These are phyloP conservation scores for Limanda limanda DNA, from an alignment of 2,113 vertebrate species.

Conservation along the genomic window DNA sequence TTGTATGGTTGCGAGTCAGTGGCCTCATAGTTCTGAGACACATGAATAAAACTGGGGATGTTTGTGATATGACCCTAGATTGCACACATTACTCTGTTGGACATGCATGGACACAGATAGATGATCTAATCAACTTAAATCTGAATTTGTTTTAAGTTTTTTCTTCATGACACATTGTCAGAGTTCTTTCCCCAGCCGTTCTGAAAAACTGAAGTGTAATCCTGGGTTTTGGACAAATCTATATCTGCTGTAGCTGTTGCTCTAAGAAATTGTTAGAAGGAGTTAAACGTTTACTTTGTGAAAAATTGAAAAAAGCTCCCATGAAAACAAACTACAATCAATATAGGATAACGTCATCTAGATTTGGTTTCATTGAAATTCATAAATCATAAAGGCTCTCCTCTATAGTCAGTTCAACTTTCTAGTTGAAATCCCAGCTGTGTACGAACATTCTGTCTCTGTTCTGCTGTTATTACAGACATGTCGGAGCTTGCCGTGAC, in stretches of 20 bases:
- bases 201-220: background rate
- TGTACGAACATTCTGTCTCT: background rate
- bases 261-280: background rate
- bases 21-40: constrained; percentile 2
- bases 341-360: background rate
- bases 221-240: background rate
- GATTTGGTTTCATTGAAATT: background rate
- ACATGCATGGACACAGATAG: background rate
- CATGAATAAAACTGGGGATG: background rate
- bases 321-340: background rate
- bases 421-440: background rate
- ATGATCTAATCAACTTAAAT: background rate
- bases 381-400: background rate
- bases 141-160: background rate
- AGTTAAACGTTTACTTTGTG: background rate
- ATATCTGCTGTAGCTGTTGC: background rate
- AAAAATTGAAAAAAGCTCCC: background rate
- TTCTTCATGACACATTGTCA: no score
- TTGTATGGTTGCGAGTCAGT: constrained; percentile 13
- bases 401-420: background rate
- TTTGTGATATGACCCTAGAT: background rate
- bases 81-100: background rate
- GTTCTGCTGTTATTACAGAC: background rate
- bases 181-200: no score
- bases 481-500: constrained; percentile 6